Conservation (phyloP, 2,113 vertebrate genomes). For the Archilochus colubris region DNA sequence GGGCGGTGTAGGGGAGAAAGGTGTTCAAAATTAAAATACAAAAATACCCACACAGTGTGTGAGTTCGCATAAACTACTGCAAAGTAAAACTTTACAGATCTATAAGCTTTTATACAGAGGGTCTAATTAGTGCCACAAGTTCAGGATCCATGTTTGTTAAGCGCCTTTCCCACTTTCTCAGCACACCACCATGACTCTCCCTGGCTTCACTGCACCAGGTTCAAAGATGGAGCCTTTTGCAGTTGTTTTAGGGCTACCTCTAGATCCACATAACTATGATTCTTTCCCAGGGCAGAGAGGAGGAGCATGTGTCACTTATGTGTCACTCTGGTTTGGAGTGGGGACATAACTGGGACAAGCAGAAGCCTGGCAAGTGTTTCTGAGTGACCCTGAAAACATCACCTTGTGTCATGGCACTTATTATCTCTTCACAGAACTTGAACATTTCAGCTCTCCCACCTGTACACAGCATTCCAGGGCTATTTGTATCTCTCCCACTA, state of each 20-base stretch:
- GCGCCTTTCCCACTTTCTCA: no score
- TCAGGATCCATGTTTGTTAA: not conserved
- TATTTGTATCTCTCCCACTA: not conserved
- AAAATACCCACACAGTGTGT: no score
- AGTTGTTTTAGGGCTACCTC: not conserved
- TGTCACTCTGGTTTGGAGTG: not conserved
- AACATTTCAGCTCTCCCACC: not conserved
- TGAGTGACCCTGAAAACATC: not conserved
- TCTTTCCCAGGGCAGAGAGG: not conserved
- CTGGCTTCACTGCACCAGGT: no score
- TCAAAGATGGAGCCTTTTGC: not conserved
- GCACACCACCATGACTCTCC: no score
- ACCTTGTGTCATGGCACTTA: not conserved
- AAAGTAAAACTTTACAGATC: not conserved
- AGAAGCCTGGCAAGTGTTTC: not conserved
- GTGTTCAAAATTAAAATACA: not conserved
- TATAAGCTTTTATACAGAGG: not conserved
- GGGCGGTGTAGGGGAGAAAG: not conserved
- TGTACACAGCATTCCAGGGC: fast-evolving
- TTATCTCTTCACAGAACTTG: not conserved
- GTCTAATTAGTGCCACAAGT: not conserved
- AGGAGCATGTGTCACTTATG: fast-evolving
- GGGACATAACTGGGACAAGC: fast-evolving
- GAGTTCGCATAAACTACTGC: not conserved
- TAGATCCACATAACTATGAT: fast-evolving